Evolutionary conservation across 2,113 vertebrate genomes (phyloP), one percentile per base, ranked within the genome.

Genomic region (Lipophrys pholis): DNA sequence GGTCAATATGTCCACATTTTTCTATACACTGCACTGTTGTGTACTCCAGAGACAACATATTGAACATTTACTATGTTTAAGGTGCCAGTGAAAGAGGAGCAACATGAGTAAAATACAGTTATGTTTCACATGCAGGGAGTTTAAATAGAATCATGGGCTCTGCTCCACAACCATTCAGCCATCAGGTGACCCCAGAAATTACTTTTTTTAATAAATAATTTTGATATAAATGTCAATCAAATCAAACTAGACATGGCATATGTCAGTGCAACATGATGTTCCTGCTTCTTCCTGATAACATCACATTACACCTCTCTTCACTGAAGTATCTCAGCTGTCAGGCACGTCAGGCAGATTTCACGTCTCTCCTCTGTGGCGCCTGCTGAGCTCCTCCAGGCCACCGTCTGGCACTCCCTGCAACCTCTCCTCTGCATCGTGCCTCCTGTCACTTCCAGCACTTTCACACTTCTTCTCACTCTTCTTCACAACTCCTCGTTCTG

Each of bases 371-470:
- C 64, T 74, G 69, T 59, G 11, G 39, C 51, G 41, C 51, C 15
- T 3, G n/a, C 56, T 35, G 76, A 6, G 56, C 11, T 51, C 39
- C 80, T 85, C 16, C 43, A 41, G 54, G 73, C 69, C 17, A 58
- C 14, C 35, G 69, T 82, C 84, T 85, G 72, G 75, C 87, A 81
- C 69, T 61, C 65, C 58, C 49, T 11, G 51, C 62, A 74, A 17
- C 57, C 49, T 76, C 64, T 69, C 53, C 69, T 76, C 58, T 17
- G 46, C 58, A 45, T 53, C 50, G 55, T 70, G 45, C 45, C 45
- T 49, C 60, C 66, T 45, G 63, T 86, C n/a, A 11, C 74, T 59
- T 48, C 46, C 43, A 56, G 83, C 56, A 5, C 57, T 72, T 72
- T 82, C 81, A 77, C 83, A 85, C 84, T 39, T 80, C 67, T 60